Conservation (phyloP, 2,888 invertebrate species). For the Ormia ochracea region DNA sequence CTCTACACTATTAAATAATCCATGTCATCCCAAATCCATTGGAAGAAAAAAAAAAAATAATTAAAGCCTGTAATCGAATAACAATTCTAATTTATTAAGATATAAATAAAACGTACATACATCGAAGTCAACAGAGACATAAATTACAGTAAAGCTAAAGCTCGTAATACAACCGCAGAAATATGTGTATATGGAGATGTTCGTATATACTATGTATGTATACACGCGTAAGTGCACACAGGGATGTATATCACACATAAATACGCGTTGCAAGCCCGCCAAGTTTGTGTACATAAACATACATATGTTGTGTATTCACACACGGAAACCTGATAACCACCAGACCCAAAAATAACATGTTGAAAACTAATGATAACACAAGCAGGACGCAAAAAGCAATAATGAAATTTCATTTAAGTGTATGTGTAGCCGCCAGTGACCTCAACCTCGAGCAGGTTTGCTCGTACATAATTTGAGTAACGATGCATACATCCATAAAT, state of each 20-base stretch:
- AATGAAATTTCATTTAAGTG: not conserved
- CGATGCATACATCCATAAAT: not conserved
- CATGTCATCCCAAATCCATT: not conserved
- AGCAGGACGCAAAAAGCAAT: not conserved
- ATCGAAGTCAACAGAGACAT: slow-evolving; percentile 32
- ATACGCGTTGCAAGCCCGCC: not conserved
- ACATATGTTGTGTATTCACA: too few relatives aligned
- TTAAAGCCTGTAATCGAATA: slow-evolving; percentile 28
- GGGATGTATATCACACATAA: too few relatives aligned
- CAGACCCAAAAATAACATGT: slow-evolving; percentile 32
- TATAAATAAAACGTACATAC: slow-evolving; percentile 8
- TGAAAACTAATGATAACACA: slow-evolving; percentile 43
- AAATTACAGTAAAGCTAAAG: slow-evolving; percentile 36
- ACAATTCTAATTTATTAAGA: slow-evolving; percentile 50
- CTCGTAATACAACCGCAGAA: too few relatives aligned
- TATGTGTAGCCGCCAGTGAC: not conserved
- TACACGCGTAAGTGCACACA: too few relatives aligned
- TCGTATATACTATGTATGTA: too few relatives aligned
- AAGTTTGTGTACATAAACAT: not conserved
- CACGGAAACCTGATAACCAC: slow-evolving; percentile 47
- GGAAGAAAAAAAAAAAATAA: not conserved
- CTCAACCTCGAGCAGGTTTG: not conserved
- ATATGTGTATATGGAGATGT: too few relatives aligned
- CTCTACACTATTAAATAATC: not conserved
- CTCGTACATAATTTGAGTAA: not conserved